Base-by-base conservation (phyloP, 2,113 vertebrate species). In the Hippocampus comes region DNA sequence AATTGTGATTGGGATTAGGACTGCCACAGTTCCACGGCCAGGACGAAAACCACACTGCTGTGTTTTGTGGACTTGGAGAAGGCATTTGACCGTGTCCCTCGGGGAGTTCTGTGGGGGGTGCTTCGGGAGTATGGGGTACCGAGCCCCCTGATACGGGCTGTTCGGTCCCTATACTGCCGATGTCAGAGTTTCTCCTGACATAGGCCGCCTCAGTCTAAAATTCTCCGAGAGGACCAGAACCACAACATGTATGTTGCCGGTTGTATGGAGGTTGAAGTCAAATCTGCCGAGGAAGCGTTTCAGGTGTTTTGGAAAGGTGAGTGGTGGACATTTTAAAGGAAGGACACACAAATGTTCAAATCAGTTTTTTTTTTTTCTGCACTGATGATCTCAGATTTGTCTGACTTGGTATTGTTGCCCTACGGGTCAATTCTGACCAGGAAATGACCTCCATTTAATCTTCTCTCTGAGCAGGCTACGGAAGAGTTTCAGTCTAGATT, bases 171-270 rank as follows among this genome's bases (percentile, higher is more conserved):
- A n/a, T n/a, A n/a, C n/a, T n/a, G n/a, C n/a, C n/a, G n/a, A n/a
- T n/a, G n/a, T n/a, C n/a, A n/a, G n/a, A n/a, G n/a, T n/a, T n/a
- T 77, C 67, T 70, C 74, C 15, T 71, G 38, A 80, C 91, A 90
- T 48, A 99, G 97, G 93, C 93, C 94, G 9, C 96, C 95, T 5
- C 97, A 99, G 15, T 98, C 97, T 74, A 99, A 93, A 90, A 87
- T 91, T 41, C 94, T 99, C 8, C 90, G 96, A 25, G 97, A 99
- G 87, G 97, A 99, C 84, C 95, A 95, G 87, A 96, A 96, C 75
- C 97, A 97, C 90, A 99, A 97, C 82, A 98, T 99, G 96, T 99
- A 99, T 2, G 95, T 99, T 65, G 90, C 93, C 0, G 96, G 97
- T 1, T 98, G 96, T 82, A 95, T 95, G 0, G 96, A 98, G 60